Conservation (phyloP, 1,140 invertebrate genomes). For the Saxidomus purpurata region DNA sequence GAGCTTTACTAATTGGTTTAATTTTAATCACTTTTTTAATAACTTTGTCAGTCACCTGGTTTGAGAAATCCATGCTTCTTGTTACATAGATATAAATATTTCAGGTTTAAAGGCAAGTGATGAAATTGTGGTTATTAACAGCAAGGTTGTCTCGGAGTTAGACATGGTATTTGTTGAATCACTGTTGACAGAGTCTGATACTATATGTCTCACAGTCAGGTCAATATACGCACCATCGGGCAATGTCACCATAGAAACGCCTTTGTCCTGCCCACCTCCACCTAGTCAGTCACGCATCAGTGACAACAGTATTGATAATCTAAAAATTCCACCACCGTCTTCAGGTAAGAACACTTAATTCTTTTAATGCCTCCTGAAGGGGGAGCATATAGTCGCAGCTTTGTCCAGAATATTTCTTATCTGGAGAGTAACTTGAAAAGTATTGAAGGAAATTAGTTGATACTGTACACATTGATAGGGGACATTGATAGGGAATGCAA, state of each 20-base stretch:
- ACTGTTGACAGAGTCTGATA: constrained; percentile 97
- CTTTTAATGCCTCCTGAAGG: too few species aligned
- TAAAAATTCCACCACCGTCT: constrained; percentile 96
- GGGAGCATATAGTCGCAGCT: too few species aligned
- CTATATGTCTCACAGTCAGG: constrained; percentile 98
- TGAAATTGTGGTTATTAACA: constrained; percentile 99
- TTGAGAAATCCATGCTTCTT: too few species aligned
- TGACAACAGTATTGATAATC: constrained; percentile 97
- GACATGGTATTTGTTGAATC: constrained; percentile 99
- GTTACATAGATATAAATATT: constrained; percentile 72
- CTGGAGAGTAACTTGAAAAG: too few species aligned
- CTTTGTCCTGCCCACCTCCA: constrained; percentile 96
- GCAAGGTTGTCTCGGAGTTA: constrained; percentile 98
- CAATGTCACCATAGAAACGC: constrained; percentile 74
- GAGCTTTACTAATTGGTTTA: too few species aligned
- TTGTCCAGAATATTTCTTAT: too few species aligned
- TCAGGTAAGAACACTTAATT: constrained; percentile 69
- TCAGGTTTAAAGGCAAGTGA: constrained; percentile 98
- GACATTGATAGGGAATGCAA: too few species aligned
- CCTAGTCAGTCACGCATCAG: constrained; percentile 95
- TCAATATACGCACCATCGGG: constrained; percentile 94
- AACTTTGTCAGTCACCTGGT: too few species aligned
- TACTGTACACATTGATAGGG: too few species aligned
- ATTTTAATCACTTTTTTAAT: too few species aligned
- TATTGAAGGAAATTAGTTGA: too few species aligned